A percentile compares a stretch with the other conserved stretches of the same genome.
These are phyloP conservation scores for Rattus rattus DNA, from an alignment of 2,113 vertebrate species.

Conservation along the genomic window DNA sequence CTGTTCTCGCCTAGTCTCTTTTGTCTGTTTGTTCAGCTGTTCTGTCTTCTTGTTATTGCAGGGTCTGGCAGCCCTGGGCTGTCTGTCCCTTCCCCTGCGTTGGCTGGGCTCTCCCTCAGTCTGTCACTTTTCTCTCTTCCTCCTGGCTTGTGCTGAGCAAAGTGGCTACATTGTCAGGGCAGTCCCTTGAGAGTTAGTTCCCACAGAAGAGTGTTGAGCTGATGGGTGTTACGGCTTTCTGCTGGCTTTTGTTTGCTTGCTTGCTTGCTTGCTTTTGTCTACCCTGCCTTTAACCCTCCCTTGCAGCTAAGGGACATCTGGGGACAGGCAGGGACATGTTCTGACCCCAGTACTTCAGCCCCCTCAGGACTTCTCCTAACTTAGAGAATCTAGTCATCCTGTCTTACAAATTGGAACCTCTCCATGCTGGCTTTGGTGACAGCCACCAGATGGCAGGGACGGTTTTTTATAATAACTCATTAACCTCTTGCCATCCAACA, in stretches of 20 bases:
- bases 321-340: neutral
- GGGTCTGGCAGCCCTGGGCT: conserved; percentile 15
- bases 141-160: conserved; percentile 1
- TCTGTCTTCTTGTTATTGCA: neutral
- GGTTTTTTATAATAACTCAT: conserved; percentile 82
- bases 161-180: conserved; percentile 50
- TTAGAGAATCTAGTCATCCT: conserved; percentile 45
- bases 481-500: conserved; percentile 81
- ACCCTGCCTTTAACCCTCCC: neutral
- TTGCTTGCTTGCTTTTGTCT: too few species aligned
- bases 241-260: neutral
- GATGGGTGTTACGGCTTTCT: neutral
- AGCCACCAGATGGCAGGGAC: conserved; percentile 80
- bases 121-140: conserved; percentile 38
- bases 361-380: neutral
- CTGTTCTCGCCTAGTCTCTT: neutral
- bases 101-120: conserved; percentile 37
- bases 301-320: neutral
- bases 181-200: conserved; percentile 18
- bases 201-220: neutral
- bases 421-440: conserved; percentile 71
- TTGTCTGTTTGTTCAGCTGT: conserved; percentile 33
- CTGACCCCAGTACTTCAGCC: neutral
- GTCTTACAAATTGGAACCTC: conserved; percentile 72
- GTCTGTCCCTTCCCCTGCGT: conserved; percentile 38